Evolutionary conservation across 2,888 invertebrate genomes (phyloP).

Genomic region (Latrodectus elegans): DNA sequence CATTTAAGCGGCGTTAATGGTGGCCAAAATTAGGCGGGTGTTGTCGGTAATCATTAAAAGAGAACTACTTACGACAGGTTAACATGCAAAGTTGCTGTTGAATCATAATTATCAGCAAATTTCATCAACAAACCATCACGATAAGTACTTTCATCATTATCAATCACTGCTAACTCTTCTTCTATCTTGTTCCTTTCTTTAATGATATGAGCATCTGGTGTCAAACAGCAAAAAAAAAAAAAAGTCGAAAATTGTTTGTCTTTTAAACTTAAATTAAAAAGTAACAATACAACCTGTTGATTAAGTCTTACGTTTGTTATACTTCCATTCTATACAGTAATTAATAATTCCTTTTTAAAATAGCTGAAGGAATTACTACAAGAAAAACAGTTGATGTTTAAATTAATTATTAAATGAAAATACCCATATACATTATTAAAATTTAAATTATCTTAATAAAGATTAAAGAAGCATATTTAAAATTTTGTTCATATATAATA

Average conservation of each 20-base stretch:
- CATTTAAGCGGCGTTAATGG: slow-evolving; percentile 49
- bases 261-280: neutral
- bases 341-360: too few relatives aligned
- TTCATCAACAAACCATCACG: slow-evolving; percentile 55
- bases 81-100: slow-evolving; percentile 37
- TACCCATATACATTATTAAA: too few relatives aligned
- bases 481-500: too few relatives aligned
- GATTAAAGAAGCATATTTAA: too few relatives aligned
- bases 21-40: slow-evolving; percentile 26
- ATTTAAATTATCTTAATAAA: too few relatives aligned
- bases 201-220: neutral
- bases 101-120: slow-evolving; percentile 52
- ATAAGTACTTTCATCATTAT: slow-evolving; percentile 32
- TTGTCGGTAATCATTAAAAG: slow-evolving; percentile 10
- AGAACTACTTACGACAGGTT: slow-evolving; percentile 29
- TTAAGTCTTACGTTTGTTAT: too few relatives aligned
- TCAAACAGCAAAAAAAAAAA: neutral
- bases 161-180: neutral
- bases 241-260: neutral
- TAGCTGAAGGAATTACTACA: too few relatives aligned
- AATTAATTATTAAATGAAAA: too few relatives aligned
- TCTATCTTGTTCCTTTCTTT: neutral
- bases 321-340: too few relatives aligned
- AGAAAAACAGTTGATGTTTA: too few relatives aligned
- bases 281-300: too few relatives aligned